Evolutionary conservation across 2,888 invertebrate species (phyloP).

Genomic region (Drosophila rubida): DNA sequence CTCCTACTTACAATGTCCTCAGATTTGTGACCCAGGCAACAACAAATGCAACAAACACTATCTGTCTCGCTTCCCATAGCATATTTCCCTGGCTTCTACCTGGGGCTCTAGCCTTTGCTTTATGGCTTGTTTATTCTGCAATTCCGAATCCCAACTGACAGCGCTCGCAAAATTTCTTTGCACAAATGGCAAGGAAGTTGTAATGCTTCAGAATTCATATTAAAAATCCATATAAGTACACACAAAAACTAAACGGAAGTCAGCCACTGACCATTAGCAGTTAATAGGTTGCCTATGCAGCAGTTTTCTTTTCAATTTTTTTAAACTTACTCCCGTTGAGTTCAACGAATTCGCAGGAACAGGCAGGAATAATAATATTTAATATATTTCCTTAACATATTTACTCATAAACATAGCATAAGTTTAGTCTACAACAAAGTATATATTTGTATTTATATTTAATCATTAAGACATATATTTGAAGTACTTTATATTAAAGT

Average conservation of each 20-base stretch:
- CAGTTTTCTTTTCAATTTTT: no score
- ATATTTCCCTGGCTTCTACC: conserved; percentile 7
- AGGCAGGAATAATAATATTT: no score
- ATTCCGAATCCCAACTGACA: conserved; percentile 1
- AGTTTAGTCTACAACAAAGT: no score
- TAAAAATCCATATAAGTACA: not conserved
- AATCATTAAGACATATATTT: no score
- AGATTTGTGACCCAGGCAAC: conserved; percentile 47
- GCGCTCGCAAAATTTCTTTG: not conserved
- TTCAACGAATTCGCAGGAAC: no score
- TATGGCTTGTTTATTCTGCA: not conserved
- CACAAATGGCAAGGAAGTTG: conserved; percentile 24
- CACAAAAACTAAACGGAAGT: not conserved
- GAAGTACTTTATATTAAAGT: no score
- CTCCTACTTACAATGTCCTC: conserved; percentile 55
- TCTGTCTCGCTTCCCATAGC: not conserved
- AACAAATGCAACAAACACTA: conserved; percentile 31
- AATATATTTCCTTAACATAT: no score
- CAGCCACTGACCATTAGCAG: not conserved
- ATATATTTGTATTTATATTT: no score
- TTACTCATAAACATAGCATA: no score
- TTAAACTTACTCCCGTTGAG: no score
- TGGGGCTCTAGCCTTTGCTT: conserved; percentile 11
- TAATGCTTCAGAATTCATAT: conserved; percentile 3
- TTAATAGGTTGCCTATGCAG: not conserved